Evolutionary conservation across 2,113 vertebrate genomes (phyloP).

Genomic region (Prinia subflava): DNA sequence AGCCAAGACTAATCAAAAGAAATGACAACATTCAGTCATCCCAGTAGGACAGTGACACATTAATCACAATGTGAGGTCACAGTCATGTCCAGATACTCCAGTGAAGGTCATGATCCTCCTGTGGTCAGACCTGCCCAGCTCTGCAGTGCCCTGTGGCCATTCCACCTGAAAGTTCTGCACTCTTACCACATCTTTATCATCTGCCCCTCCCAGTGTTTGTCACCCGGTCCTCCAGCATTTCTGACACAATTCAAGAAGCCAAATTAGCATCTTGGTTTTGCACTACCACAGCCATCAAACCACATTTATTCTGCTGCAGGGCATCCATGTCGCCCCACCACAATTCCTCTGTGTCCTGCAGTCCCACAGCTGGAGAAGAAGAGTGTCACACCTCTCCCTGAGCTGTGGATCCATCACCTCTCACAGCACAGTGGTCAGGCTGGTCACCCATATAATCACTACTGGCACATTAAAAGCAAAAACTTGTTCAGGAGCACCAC

Average conservation of each 20-base stretch:
- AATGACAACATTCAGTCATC: accelerated
- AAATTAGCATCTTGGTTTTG: not conserved
- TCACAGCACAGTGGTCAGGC: not conserved
- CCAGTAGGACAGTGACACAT: not conserved
- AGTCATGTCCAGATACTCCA: not conserved
- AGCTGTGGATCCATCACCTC: not conserved
- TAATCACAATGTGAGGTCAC: not conserved
- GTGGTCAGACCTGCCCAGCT: not conserved
- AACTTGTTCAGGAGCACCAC: not conserved
- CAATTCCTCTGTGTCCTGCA: not conserved
- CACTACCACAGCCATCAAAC: not conserved
- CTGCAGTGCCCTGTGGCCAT: not conserved
- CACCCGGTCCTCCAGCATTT: not conserved
- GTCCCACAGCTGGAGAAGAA: not conserved
- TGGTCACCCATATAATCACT: not conserved
- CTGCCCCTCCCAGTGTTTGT: not conserved
- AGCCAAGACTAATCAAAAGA: not conserved
- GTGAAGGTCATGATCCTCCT: not conserved
- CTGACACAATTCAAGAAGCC: not conserved
- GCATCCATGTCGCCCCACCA: not conserved
- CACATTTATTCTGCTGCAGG: not conserved
- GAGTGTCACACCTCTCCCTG: no score
- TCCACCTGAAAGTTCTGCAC: not conserved
- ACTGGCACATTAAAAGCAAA: not conserved
- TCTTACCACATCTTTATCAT: not conserved